These are phyloP conservation scores for Lepidurus couesii DNA, from an alignment of 1,140 invertebrate genomes.

Conservation along the genomic window DNA sequence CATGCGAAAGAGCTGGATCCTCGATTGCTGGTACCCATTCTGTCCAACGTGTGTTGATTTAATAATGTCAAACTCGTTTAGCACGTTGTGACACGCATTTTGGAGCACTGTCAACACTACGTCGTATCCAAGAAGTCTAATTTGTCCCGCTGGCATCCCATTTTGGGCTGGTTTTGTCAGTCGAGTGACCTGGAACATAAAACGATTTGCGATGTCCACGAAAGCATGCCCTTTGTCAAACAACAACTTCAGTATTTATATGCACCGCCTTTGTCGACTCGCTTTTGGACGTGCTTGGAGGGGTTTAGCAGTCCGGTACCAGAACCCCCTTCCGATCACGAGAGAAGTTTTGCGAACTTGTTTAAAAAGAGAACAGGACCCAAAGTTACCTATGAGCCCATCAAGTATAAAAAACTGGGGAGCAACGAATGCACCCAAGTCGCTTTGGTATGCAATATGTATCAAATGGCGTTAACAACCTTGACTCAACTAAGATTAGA, in stretches of 20 bases:
- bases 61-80: constrained; percentile 41
- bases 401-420: constrained; percentile 57
- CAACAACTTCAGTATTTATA: constrained; percentile 77
- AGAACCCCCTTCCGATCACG: constrained; percentile 31
- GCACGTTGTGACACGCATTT: constrained; percentile 69
- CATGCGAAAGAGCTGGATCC: background rate
- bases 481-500: constrained; percentile 86
- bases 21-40: background rate
- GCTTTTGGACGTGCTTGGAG: constrained; percentile 47
- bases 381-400: constrained; percentile 23
- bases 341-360: constrained; percentile 20
- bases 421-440: constrained; percentile 73
- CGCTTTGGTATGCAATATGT: constrained; percentile 79
- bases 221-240: constrained; percentile 71
- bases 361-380: constrained; percentile 39
- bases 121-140: constrained; percentile 79
- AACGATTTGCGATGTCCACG: constrained; percentile 60
- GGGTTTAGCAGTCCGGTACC: constrained; percentile 38
- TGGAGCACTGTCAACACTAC: constrained; percentile 78
- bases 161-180: constrained; percentile 94
- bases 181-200: constrained; percentile 60
- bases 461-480: constrained; percentile 81
- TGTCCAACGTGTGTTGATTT: no score
- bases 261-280: constrained; percentile 59
- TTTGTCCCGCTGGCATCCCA: constrained; percentile 92